These are phyloP conservation scores for Piliocolobus tephrosceles DNA, from an alignment of 2,113 vertebrate species.

Conservation along the genomic window DNA sequence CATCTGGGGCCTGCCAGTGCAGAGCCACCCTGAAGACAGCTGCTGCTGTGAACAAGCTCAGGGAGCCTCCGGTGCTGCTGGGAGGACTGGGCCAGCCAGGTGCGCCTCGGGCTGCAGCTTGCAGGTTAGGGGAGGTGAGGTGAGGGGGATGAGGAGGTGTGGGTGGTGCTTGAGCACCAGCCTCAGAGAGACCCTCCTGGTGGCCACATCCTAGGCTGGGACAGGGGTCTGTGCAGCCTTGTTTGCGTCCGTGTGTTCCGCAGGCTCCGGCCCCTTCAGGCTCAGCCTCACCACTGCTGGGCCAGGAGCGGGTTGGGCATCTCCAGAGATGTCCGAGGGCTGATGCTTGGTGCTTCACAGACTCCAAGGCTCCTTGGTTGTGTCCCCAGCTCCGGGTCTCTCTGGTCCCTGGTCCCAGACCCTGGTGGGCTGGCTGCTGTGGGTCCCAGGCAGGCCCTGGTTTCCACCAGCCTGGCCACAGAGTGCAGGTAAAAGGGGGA, in stretches of 20 bases:
- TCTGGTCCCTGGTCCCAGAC: not conserved
- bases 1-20: not conserved
- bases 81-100: not conserved
- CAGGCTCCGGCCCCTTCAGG: too few species aligned
- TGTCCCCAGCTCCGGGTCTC: not conserved
- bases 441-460: not conserved
- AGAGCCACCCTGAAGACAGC: not conserved
- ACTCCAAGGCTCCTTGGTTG: not conserved
- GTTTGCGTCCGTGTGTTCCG: too few species aligned
- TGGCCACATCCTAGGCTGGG: too few species aligned
- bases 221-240: too few species aligned
- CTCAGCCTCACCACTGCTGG: not conserved
- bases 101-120: not conserved
- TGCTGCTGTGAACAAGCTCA: accelerated
- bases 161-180: too few species aligned
- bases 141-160: not conserved
- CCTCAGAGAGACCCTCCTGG: too few species aligned
- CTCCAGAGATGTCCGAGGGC: not conserved
- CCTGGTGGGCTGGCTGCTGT: not conserved
- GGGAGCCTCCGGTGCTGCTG: not conserved
- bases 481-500: too few species aligned
- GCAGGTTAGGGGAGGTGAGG: too few species aligned
- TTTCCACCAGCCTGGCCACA: not conserved
- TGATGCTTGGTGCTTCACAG: not conserved
- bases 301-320: not conserved